These are phyloP conservation scores for Antedon mediterranea DNA, from an alignment of 53 echinoderm and acorn worm genomes.

Conservation along the genomic window DNA sequence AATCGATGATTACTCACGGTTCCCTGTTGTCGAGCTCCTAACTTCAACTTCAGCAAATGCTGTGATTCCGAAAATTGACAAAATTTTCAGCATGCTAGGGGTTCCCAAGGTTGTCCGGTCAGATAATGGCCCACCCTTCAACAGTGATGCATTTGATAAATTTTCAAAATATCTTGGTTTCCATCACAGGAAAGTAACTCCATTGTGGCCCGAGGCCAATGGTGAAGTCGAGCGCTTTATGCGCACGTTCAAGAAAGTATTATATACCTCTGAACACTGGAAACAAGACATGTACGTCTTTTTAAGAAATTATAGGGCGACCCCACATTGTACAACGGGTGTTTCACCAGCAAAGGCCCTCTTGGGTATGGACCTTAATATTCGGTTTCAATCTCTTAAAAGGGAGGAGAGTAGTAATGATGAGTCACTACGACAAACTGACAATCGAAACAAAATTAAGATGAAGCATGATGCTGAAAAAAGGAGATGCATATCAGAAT, in stretches of 20 bases:
- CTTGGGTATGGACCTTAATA: neutral
- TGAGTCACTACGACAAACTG: neutral
- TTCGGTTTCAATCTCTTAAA: neutral
- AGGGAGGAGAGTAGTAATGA: neutral
- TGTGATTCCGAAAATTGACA: slow-evolving; percentile 24
- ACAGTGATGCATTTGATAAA: slow-evolving; percentile 11
- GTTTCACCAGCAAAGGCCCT: slow-evolving; percentile 6
- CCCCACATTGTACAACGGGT: slow-evolving; percentile 20
- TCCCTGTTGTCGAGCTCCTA: slow-evolving; percentile 17
- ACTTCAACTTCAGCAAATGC: slow-evolving; percentile 31
- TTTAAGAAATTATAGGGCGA: slow-evolving; percentile 13
- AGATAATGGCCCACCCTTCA: slow-evolving; percentile 28
- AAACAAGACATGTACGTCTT: slow-evolving; percentile 15
- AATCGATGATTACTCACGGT: slow-evolving; percentile 23
- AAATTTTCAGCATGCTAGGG: slow-evolving; percentile 19
- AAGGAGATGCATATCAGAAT: neutral
- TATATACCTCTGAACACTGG: slow-evolving; percentile 11
- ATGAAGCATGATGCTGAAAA: neutral
- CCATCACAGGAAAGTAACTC: slow-evolving; percentile 16
- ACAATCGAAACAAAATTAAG: neutral
- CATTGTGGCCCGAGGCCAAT: slow-evolving; percentile 24
- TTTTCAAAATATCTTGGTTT: slow-evolving; percentile 23
- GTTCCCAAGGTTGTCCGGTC: slow-evolving; percentile 12
- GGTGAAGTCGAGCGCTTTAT: slow-evolving; percentile 20
- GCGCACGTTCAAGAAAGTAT: slow-evolving; percentile 15